A percentile compares a stretch with the other conserved stretches of the same genome.
Evolutionary conservation across 2,888 invertebrate species (phyloP).

Genomic region (Zele albiditarsus): DNA sequence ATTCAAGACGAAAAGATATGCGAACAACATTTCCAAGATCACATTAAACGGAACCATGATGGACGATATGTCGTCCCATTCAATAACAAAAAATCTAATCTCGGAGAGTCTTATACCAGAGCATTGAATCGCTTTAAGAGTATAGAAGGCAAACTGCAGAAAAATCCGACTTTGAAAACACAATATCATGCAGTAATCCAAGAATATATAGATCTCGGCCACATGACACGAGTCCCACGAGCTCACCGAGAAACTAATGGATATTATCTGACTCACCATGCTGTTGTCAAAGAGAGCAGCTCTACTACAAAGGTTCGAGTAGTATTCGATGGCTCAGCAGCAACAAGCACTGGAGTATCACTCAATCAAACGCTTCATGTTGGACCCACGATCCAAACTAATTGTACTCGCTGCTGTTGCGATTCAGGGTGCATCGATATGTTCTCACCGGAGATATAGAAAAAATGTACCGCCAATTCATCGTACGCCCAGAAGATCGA

Average conservation of each 20-base stretch:
- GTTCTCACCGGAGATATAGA: conserved; percentile 46
- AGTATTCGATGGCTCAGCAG: conserved; percentile 52
- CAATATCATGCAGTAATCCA: conserved; percentile 37
- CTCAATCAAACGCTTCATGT: conserved; percentile 55
- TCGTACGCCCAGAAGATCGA: conserved; percentile 36
- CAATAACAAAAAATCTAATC: neutral
- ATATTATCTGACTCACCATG: conserved; percentile 50
- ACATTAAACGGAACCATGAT: neutral
- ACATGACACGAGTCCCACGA: conserved; percentile 35
- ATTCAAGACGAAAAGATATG: conserved; percentile 33
- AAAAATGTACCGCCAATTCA: conserved; percentile 46
- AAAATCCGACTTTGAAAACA: conserved; percentile 14
- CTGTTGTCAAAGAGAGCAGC: conserved; percentile 48
- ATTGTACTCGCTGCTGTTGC: conserved; percentile 52
- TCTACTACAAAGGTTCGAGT: conserved; percentile 51
- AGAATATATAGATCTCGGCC: conserved; percentile 40
- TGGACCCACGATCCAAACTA: conserved; percentile 56
- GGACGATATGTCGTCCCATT: conserved; percentile 39
- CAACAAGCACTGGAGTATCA: conserved; percentile 44
- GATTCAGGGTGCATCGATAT: conserved; percentile 27
- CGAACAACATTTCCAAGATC: conserved; percentile 29
- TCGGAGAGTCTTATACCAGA: conserved; percentile 42
- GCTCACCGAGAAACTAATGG: neutral
- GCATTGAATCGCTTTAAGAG: conserved; percentile 43
- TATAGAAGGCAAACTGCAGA: conserved; percentile 33